These are phyloP conservation scores for Vanacampus margaritifer DNA, from an alignment of 2,113 vertebrate genomes.

Conservation along the genomic window DNA sequence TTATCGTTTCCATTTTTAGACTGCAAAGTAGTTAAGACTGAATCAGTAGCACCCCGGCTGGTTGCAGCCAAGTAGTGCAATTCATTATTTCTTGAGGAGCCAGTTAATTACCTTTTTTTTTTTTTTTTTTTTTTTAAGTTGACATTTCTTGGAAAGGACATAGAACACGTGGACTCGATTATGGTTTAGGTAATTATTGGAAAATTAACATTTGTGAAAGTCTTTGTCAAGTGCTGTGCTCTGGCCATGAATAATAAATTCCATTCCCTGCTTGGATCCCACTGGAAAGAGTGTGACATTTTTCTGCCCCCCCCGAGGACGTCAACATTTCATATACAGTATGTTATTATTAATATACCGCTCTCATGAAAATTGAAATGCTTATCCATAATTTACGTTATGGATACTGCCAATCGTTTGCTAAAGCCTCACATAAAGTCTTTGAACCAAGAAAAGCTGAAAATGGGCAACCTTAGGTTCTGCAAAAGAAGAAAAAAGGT, in stretches of 20 bases:
- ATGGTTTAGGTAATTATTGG: conserved; percentile 29
- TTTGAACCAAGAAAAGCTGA: too few species aligned
- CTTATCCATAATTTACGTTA: conserved; percentile 21
- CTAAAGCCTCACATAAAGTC: not conserved
- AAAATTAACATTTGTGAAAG: conserved; percentile 25
- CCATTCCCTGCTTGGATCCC: conserved; percentile 1
- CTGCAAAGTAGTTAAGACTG: not conserved
- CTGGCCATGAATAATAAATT: conserved; percentile 35
- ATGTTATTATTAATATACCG: conserved; percentile 20
- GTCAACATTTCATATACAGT: conserved; percentile 24
- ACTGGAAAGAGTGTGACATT: conserved; percentile 13
- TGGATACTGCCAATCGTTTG: conserved; percentile 9
- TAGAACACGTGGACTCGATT: conserved; percentile 3
- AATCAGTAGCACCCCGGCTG: not conserved
- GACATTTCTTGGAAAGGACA: conserved; percentile 15
- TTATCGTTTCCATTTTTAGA: too few species aligned
- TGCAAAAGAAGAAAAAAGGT: not conserved
- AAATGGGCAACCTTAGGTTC: too few species aligned
- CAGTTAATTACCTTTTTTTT: not conserved
- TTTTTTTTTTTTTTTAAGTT: too few species aligned
- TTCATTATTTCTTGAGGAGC: not conserved
- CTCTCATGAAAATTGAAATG: conserved; percentile 8
- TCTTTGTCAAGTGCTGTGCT: conserved; percentile 19
- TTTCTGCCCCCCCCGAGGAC: conserved; percentile 14
- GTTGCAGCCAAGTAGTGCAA: not conserved